Evolutionary conservation across 2,888 invertebrate species (phyloP), one percentile per base, ranked within the genome.

Genomic region (Drosophila histrio): DNA sequence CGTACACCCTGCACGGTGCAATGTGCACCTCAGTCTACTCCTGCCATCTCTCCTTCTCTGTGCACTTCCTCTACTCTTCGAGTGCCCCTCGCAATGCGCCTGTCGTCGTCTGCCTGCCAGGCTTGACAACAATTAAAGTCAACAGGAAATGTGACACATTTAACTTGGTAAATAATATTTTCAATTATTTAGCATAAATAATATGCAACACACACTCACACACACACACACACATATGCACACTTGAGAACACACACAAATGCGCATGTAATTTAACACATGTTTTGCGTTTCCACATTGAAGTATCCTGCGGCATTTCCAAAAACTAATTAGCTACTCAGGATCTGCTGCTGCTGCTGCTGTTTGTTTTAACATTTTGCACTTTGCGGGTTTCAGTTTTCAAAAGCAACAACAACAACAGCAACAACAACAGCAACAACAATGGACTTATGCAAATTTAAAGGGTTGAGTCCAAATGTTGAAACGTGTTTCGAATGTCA

Each of bases 111-210:
- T 64, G 79, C 66, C 82, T 34, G 61, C 41, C 84, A 66, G 84
- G 69, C 85, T 62, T 76, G 86, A 86, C 82, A 83, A 83, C 82
- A 83, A 83, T 83, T 83, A 83, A 83, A 83, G 83, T 76, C 88
- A 82, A 86, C 86, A 79, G 82, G 82, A 83, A 88, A 83, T 83
- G 82, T 88, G 82, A 83, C 82, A 83, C 82, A 83, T 83, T 88
- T 88, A 86, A 79, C 86, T 82, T 79, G 71, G 77, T 68, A 82
- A 81, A 86, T 83, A 77, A 88, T 83, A 83, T 83, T 88, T 83
- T 88, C 82, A 88, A 83, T 83, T 83, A 86, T 88, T 79, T 68
- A 86, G 67, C 80, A 87, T 85, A 77, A 84, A 70, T 74, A 81
- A 62, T 68, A 53, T 38, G 50, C 36, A 47, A 19, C 46, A 53